phyloP scores from a whole-genome alignment of 2,113 vertebrate genomes.

The Scartelaos histophorus region DNA sequence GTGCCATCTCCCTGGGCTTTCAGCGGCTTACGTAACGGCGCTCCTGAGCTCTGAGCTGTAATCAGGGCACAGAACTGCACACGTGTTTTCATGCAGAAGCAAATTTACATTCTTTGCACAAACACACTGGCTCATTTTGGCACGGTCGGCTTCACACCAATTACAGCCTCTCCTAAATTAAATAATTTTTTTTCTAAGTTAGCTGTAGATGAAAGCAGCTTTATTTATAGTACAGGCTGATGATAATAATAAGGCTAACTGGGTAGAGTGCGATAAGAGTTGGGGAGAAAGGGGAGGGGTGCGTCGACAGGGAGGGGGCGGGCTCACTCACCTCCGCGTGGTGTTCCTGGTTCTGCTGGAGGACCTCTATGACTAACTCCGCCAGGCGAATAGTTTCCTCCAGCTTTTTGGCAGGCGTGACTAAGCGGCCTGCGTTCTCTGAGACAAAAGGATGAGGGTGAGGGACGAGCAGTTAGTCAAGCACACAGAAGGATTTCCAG shows the following conservation, averaged over 20 bases:
- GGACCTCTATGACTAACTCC: slow-evolving; percentile 98
- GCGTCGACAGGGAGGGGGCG: slow-evolving; percentile 55
- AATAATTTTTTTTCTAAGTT: slow-evolving; percentile 41
- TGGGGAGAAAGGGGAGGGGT: slow-evolving; percentile 46
- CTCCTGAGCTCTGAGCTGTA: slow-evolving; percentile 21
- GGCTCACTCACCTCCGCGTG: slow-evolving; percentile 95
- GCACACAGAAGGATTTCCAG: slow-evolving; percentile 63
- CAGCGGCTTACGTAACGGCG: slow-evolving; percentile 23
- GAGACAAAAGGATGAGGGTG: slow-evolving; percentile 92
- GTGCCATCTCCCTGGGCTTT: slow-evolving; percentile 11
- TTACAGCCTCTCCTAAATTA: slow-evolving; percentile 47
- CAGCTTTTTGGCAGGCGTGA: slow-evolving; percentile 99
- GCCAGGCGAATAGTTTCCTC: slow-evolving; percentile 98
- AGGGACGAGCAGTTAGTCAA: slow-evolving; percentile 72
- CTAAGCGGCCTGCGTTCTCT: slow-evolving; percentile 99
- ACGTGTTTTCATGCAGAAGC: slow-evolving; percentile 30
- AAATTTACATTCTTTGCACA: slow-evolving; percentile 44
- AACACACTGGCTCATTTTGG: slow-evolving; percentile 32
- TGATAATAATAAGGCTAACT: slow-evolving; percentile 52
- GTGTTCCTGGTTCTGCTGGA: slow-evolving; percentile 98
- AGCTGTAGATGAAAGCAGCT: slow-evolving; percentile 61
- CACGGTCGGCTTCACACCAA: slow-evolving; percentile 50
- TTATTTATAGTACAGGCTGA: slow-evolving; percentile 54
- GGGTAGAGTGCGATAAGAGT: slow-evolving; percentile 64
- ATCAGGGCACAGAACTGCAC: slow-evolving; percentile 37